Evolutionary conservation across 35 echinoderm and acorn worm genomes (phyloP), one percentile per base, ranked within the genome.

Genomic region (Stichopus chloronotus): DNA sequence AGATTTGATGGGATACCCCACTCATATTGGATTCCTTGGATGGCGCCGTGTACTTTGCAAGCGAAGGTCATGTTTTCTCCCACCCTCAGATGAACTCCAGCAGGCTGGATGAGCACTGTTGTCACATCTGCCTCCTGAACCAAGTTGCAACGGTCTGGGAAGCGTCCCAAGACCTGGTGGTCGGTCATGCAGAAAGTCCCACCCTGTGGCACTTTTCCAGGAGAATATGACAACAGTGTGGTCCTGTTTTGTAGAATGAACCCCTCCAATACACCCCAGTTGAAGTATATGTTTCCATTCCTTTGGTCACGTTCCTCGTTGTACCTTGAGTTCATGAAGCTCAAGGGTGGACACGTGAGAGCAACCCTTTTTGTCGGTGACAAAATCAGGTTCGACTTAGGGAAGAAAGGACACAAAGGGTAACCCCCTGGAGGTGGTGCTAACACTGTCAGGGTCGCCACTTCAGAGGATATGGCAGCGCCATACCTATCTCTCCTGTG

Each of bases 181-280:
- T 88, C 86, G 14, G 86, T 88, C 86, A 88, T 88, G 22, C 86
- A 88, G 58, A 63, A 88, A 14, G 86, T 58, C 8, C 54, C 57
- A 22, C 23, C 86, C 25, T 7, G 9, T 0, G 58, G 8, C 5
- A 8, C 17, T 11, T 5, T 61, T 69, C 24, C 17, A 10, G 86
- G 61, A 24, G 86, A 63, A 30, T 88, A 57, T n/a, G 88, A 91
- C 52, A 91, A 9, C 65, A 91, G 21, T 10, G 16, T 77, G 9
- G 88, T 91, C 52, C 88, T 65, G 21, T 91, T 91, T 53, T 91
- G 88, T 78, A 91, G 76, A 53, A 78, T 17, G n/a, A 91, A 91
- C 13, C 65, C 88, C 12, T 91, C 72, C 5, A 91, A 5, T n/a
- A 58, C 22, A 9, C 57, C 86, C 86, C 86, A 88, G 57, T 8